A percentile compares a stretch with the other conserved stretches of the same genome.
Conservation (phyloP, 1,140 invertebrate genomes). For the Drosophila bifasciata region DNA sequence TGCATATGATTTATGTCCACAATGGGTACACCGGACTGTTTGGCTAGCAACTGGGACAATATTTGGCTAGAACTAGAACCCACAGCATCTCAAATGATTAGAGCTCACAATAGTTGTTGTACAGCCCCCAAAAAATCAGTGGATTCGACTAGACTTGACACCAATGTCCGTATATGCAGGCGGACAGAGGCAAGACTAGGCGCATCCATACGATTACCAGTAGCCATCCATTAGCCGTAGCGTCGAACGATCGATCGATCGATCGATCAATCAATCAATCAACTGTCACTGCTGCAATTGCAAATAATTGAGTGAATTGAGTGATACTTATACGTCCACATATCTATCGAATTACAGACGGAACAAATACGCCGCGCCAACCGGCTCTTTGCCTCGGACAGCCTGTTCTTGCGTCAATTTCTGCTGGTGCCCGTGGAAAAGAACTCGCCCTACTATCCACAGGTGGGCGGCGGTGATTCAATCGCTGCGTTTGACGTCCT, state of each 20-base stretch:
- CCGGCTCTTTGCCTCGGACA: slow-evolving; percentile 94
- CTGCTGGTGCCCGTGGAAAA: slow-evolving; percentile 91
- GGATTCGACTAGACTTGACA: slow-evolving; percentile 26
- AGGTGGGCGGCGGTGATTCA: slow-evolving; percentile 65
- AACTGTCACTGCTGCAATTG: slow-evolving; percentile 46
- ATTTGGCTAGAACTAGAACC: slow-evolving; percentile 35
- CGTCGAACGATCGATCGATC: slow-evolving; percentile 34
- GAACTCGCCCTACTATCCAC: slow-evolving; percentile 86
- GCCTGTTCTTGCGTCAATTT: slow-evolving; percentile 92
- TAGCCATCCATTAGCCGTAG: background rate
- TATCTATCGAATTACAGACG: slow-evolving; percentile 87
- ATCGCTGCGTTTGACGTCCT: slow-evolving; percentile 52
- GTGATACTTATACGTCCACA: slow-evolving; percentile 15
- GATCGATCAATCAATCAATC: slow-evolving; percentile 48
- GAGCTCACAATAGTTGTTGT: slow-evolving; percentile 8
- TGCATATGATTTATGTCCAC: slow-evolving; percentile 70
- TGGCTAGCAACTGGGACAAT: slow-evolving; percentile 38
- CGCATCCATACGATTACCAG: slow-evolving; percentile 19
- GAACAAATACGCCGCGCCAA: slow-evolving; percentile 95
- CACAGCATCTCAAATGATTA: slow-evolving; percentile 33
- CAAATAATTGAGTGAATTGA: slow-evolving; percentile 56
- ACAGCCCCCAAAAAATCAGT: slow-evolving; percentile 14
- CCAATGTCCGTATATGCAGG: slow-evolving; percentile 28
- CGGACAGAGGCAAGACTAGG: background rate
- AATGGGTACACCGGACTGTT: slow-evolving; percentile 15